Evolutionary conservation across 35 echinoderm and acorn worm species (phyloP).

Genomic region (Apostichopus parvimensis): DNA sequence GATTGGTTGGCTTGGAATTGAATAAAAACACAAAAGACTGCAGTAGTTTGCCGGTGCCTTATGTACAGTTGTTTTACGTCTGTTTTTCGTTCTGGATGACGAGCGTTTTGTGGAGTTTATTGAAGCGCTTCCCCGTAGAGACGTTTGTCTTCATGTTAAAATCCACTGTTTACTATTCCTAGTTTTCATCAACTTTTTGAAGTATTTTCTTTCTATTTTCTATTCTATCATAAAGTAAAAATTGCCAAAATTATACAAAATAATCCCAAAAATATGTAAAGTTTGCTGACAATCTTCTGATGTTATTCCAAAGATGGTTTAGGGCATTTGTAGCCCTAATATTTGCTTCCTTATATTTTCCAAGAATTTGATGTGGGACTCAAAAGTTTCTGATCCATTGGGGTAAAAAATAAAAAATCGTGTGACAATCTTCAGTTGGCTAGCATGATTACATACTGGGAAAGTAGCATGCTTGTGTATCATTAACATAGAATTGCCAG

Average conservation of each 20-base stretch:
- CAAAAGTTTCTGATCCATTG: too few species aligned
- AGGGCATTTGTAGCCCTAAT: too few species aligned
- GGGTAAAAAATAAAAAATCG: too few species aligned
- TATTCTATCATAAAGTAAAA: not conserved
- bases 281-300: too few species aligned
- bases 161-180: not conserved
- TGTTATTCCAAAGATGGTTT: too few species aligned
- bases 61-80: not conserved
- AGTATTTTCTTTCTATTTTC: not conserved
- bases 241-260: not conserved
- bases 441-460: too few species aligned
- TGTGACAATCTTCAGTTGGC: too few species aligned
- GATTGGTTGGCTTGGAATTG: constrained; percentile 17
- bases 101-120: not conserved
- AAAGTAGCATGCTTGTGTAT: too few species aligned
- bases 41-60: constrained; percentile 36
- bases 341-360: too few species aligned
- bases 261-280: not conserved
- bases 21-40: not conserved
- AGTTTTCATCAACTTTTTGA: not conserved
- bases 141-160: too few species aligned
- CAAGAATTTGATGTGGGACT: too few species aligned
- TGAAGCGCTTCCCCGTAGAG: not conserved
- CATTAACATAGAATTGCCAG: too few species aligned
- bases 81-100: not conserved